These are phyloP conservation scores for Apis dorsata DNA, from an alignment of 1,140 invertebrate species.

Conservation along the genomic window DNA sequence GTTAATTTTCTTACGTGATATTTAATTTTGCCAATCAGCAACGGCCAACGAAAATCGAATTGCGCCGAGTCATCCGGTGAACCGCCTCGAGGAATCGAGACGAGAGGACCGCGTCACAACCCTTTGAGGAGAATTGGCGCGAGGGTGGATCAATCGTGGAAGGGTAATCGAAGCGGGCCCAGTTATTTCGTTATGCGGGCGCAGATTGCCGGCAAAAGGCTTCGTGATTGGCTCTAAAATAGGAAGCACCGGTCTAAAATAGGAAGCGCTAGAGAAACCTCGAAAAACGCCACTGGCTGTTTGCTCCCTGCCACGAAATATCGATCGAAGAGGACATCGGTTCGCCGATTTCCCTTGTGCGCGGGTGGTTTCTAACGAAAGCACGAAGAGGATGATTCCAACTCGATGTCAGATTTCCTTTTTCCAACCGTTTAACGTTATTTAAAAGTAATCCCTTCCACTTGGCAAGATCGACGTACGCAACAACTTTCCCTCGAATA, in stretches of 20 bases:
- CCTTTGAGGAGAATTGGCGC: not conserved
- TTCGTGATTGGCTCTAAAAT: constrained; percentile 33
- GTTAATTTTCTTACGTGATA: no score
- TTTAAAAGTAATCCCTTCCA: no score
- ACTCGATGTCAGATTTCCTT: no score
- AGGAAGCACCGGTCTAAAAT: not conserved
- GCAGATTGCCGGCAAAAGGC: not conserved
- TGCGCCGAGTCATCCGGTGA: not conserved
- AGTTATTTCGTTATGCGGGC: constrained; percentile 44
- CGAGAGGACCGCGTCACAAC: not conserved
- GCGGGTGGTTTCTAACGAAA: not conserved
- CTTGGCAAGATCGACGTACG: no score
- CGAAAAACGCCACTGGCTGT: constrained; percentile 15
- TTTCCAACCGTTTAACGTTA: no score
- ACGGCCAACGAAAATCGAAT: no score
- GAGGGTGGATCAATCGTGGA: constrained; percentile 39
- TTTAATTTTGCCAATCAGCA: no score
- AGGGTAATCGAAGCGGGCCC: constrained; percentile 16
- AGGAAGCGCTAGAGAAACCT: constrained; percentile 23
- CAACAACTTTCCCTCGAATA: no score
- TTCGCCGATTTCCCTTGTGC: not conserved
- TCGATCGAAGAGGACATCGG: constrained; percentile 15
- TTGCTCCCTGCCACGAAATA: not conserved
- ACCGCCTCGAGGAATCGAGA: not conserved
- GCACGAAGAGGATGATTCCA: no score